Base-by-base conservation (phyloP, 2,113 vertebrate genomes). In the Podocnemis expansa region DNA sequence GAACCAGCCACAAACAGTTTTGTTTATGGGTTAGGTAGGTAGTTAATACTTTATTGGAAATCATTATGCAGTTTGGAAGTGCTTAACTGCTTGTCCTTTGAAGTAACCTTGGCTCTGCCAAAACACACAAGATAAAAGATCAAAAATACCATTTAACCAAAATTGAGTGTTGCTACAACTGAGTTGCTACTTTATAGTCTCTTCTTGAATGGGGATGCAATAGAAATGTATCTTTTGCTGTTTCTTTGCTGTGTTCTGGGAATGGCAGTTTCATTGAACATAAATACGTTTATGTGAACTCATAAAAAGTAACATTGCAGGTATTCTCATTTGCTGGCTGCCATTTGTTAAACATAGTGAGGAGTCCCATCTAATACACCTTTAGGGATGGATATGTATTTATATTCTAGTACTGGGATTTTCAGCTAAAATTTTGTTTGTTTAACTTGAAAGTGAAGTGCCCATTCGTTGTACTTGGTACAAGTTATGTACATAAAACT, bases 21-120 rank as follows among this genome's bases (percentile, higher is more conserved):
- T 82, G 56, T 45, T 60, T 92, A 47, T 82, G 87, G 90, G 78
- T 54, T 16, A 41, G 25, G 31, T 38, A 13, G 25, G 27, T 38
- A 13, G 13, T 90, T 93, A 92, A 16, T 85, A 43, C 52, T 86
- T 91, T 78, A 19, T 85, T n/a, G 1, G 85, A 90, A 91, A 87
- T 78, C 52, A 85, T 90, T 90, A 89, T 91, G 58, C 60, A 86
- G 38, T 54, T 88, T 27, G 47, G 90, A 96, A 96, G 10, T 43
- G 27, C 47, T 84, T 84, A 54, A 75, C 91, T 96, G 89, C 63
- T 95, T 95, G 70, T 93, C 51, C 56, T 97, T 82, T 79, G 84
- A 82, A 55, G 51, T 84, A 93, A 88, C 45, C 31, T 67, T 82
- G 89, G 45, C 88, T 84, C 24, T 92, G 24, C 45, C 87, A 29